phyloP scores from a whole-genome alignment of 2,113 vertebrate genomes.

The Nerophis ophidion region DNA sequence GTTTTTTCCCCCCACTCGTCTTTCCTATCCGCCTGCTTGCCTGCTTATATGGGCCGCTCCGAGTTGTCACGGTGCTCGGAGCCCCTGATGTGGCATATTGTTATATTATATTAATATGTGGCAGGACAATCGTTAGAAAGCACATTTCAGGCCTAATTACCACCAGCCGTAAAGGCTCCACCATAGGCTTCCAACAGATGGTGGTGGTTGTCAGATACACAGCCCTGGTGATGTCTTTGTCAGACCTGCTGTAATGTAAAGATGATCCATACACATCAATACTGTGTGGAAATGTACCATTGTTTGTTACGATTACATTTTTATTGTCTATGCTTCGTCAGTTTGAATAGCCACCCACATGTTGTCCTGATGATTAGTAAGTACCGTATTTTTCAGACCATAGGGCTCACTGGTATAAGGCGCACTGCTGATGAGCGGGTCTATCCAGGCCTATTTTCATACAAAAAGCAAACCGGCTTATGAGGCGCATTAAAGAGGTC shows the following conservation, averaged over 20 bases:
- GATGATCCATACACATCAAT: constrained; percentile 7
- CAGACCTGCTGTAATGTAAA: constrained; percentile 34
- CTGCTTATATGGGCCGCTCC: constrained; percentile 47
- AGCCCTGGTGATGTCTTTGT: constrained; percentile 46
- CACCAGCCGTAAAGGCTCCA: constrained; percentile 64
- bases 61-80: constrained; percentile 61
- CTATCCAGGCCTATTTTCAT: no score
- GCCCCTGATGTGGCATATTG: constrained; percentile 66
- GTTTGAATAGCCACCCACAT: constrained; percentile 59
- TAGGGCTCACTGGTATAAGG: no score
- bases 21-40: constrained; percentile 38
- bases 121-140: constrained; percentile 71
- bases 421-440: no score
- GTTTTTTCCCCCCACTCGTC: constrained; percentile 38
- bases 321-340: constrained; percentile 53
- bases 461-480: no score
- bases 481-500: no score
- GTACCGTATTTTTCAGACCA: no score
- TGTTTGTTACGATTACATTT: constrained; percentile 4
- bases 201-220: constrained; percentile 53
- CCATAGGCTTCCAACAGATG: constrained; percentile 59
- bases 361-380: no score
- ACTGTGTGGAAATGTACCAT: constrained; percentile 3
- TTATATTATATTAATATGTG: not conserved
- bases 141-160: constrained; percentile 75